phyloP scores from a whole-genome alignment of 1,140 invertebrate genomes.

The Lamellibrachia luymesi region DNA sequence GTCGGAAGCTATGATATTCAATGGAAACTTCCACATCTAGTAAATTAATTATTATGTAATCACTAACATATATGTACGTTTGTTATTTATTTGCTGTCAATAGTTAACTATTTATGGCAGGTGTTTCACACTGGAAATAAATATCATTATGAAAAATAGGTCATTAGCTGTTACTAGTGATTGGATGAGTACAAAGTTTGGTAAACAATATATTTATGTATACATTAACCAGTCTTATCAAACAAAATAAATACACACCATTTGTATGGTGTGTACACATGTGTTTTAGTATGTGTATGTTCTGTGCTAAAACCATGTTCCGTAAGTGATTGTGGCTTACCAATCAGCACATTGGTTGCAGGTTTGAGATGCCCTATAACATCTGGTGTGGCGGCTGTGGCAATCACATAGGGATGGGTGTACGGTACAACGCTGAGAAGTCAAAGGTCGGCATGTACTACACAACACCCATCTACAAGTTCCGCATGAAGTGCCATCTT shows the following conservation, averaged over 20 bases:
- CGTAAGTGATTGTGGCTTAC: neutral
- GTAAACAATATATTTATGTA: neutral
- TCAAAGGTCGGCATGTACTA: conserved; percentile 98
- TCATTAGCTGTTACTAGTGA: neutral
- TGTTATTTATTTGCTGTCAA: neutral
- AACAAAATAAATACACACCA: neutral
- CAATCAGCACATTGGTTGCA: conserved; percentile 31
- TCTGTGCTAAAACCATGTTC: neutral
- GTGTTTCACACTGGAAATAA: too few species aligned
- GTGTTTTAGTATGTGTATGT: neutral
- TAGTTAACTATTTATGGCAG: neutral
- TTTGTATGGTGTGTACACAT: neutral
- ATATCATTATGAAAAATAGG: neutral
- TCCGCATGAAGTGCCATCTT: conserved; percentile 98
- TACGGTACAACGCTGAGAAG: conserved; percentile 98
- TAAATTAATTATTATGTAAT: neutral
- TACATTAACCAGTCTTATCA: neutral
- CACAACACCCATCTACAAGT: conserved; percentile 95
- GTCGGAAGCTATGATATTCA: too few species aligned
- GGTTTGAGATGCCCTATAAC: conserved; percentile 99
- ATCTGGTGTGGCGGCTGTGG: conserved; percentile 98
- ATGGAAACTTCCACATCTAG: neutral
- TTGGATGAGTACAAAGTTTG: neutral
- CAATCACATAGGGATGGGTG: conserved; percentile 99
- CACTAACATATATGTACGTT: neutral